phyloP scores from a whole-genome alignment of 2,797 vertebrate species.

The Pangasius krempfi region DNA sequence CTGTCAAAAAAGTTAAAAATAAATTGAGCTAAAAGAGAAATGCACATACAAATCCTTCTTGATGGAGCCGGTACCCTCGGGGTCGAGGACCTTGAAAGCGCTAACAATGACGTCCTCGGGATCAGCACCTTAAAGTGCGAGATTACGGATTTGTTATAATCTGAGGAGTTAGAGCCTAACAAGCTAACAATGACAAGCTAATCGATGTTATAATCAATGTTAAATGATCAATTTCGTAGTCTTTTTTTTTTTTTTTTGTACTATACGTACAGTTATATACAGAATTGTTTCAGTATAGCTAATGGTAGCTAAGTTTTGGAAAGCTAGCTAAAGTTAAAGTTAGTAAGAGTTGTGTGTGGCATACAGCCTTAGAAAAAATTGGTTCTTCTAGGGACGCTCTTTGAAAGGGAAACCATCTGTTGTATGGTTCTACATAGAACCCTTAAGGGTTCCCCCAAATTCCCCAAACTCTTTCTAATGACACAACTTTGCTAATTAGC shows the following conservation, averaged over 20 bases:
- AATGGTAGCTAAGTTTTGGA: not conserved
- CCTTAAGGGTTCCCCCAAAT: not conserved
- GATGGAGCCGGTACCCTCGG: slow-evolving; percentile 85
- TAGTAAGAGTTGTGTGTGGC: not conserved
- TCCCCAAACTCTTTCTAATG: not conserved
- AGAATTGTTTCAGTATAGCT: not conserved
- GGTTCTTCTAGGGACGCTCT: not conserved
- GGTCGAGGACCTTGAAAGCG: slow-evolving; percentile 93
- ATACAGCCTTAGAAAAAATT: not conserved
- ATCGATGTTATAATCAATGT: not conserved
- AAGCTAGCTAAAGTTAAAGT: not conserved
- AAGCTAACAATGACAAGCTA: not conserved
- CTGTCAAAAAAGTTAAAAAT: not conserved
- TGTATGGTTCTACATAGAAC: not conserved
- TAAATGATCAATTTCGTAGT: not conserved
- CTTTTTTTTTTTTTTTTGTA: not conserved
- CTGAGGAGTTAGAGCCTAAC: not conserved
- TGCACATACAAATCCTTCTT: slow-evolving; percentile 89
- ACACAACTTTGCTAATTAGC: not conserved
- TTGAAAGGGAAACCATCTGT: not conserved
- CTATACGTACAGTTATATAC: not conserved
- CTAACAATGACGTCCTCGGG: slow-evolving; percentile 92
- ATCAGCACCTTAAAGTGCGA: slow-evolving; percentile 79
- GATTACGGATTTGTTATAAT: not conserved
- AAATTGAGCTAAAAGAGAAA: not conserved